phyloP scores from a whole-genome alignment of 2,113 vertebrate genomes.

The Otus sunia region DNA sequence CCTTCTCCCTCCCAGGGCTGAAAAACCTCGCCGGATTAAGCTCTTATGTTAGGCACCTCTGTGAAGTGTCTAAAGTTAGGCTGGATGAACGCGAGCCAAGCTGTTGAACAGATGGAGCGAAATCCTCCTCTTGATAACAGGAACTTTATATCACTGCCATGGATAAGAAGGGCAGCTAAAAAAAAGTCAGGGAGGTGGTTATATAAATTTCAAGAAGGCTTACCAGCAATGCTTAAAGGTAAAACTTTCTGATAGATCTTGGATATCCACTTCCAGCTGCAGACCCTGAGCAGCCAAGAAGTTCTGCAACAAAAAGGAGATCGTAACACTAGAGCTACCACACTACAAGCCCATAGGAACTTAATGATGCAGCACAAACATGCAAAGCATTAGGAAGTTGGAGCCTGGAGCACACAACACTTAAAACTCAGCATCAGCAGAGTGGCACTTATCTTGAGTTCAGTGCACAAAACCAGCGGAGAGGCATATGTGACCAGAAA shows the following conservation, averaged over 20 bases:
- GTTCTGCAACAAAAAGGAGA: neutral
- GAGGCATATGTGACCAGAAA: neutral
- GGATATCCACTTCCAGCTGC: neutral
- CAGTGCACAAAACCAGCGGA: neutral
- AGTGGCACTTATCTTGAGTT: neutral
- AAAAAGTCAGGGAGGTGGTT: conserved; percentile 56
- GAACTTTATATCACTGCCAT: conserved; percentile 58
- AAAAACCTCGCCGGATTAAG: conserved; percentile 13
- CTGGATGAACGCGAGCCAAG: conserved; percentile 59
- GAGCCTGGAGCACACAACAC: neutral
- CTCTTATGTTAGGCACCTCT: conserved; percentile 26
- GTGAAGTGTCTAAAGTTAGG: conserved; percentile 57
- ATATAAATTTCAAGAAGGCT: conserved; percentile 31
- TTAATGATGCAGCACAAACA: neutral
- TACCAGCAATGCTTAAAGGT: conserved; percentile 34
- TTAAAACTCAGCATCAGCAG: neutral
- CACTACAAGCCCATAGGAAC: neutral
- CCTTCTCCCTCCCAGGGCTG: neutral
- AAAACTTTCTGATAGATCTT: conserved; percentile 12
- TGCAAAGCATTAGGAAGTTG: neutral
- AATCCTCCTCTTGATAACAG: conserved; percentile 67
- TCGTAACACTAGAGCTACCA: neutral
- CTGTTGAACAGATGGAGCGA: conserved; percentile 66
- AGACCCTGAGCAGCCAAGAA: neutral
- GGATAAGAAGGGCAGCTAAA: conserved; percentile 67